phyloP scores from a whole-genome alignment of 2,888 invertebrate species.

The Dione vanillae region DNA sequence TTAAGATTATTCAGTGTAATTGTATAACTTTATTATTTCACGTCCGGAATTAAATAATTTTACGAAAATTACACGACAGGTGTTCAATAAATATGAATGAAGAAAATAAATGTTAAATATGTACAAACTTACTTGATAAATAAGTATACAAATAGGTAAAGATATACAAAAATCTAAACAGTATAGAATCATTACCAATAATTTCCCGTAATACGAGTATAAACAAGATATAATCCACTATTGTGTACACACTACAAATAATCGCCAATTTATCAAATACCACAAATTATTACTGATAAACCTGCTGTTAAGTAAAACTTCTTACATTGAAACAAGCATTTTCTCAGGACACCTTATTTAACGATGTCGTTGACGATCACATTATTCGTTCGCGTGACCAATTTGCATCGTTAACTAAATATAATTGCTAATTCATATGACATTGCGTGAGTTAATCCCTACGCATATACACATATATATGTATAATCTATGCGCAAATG shows the following conservation, averaged over 20 bases:
- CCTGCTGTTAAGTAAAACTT: neutral
- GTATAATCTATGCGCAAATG: neutral
- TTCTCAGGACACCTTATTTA: neutral
- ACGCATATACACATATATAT: slow-evolving; percentile 22
- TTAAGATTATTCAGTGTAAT: too few species aligned
- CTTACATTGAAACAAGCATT: neutral
- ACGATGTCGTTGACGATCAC: slow-evolving; percentile 3
- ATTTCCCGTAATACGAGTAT: too few species aligned
- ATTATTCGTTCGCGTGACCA: slow-evolving; percentile 44
- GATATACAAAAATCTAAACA: too few species aligned
- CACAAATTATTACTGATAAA: neutral
- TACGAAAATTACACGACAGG: too few species aligned
- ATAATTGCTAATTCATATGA: slow-evolving; percentile 45
- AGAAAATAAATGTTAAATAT: too few species aligned
- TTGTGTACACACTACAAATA: neutral
- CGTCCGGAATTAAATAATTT: neutral
- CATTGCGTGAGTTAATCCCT: slow-evolving; percentile 46
- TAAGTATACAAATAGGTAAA: too few species aligned
- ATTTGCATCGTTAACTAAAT: slow-evolving; percentile 32
- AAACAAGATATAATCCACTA: too few species aligned
- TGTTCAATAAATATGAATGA: too few species aligned
- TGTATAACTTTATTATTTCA: neutral
- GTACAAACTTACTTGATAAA: too few species aligned
- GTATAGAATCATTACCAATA: too few species aligned
- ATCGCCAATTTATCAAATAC: neutral